phyloP scores from a whole-genome alignment of 2,888 invertebrate genomes.

The Patella ulyssiponensis region DNA sequence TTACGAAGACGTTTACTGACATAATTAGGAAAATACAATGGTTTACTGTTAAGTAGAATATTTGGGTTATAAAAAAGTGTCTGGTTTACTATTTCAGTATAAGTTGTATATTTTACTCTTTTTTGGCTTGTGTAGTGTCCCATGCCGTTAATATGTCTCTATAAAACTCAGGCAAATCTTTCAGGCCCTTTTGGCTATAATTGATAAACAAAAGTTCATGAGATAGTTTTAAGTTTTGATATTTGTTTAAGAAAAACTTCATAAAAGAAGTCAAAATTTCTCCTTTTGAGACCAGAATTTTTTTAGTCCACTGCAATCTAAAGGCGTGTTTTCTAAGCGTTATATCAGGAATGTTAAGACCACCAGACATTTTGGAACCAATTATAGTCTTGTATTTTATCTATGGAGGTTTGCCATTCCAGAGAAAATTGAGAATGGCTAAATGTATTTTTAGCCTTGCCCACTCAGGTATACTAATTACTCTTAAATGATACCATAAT shows the following conservation, averaged over 20 bases:
- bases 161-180: background rate
- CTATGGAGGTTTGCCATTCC: background rate
- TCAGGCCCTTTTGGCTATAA: background rate
- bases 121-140: background rate
- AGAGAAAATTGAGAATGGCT: background rate
- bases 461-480: background rate
- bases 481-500: background rate
- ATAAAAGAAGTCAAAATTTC: background rate
- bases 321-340: background rate
- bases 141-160: background rate
- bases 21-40: background rate
- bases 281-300: background rate
- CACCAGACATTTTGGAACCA: background rate
- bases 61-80: background rate
- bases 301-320: background rate
- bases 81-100: background rate
- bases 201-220: background rate
- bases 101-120: background rate
- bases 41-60: background rate
- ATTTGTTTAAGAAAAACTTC: background rate
- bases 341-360: background rate
- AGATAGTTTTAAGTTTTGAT: background rate
- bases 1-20: background rate
- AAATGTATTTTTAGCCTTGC: background rate
- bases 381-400: background rate